Conservation (phyloP, 2,888 invertebrate genomes). For the Asteroscopus sphinx region DNA sequence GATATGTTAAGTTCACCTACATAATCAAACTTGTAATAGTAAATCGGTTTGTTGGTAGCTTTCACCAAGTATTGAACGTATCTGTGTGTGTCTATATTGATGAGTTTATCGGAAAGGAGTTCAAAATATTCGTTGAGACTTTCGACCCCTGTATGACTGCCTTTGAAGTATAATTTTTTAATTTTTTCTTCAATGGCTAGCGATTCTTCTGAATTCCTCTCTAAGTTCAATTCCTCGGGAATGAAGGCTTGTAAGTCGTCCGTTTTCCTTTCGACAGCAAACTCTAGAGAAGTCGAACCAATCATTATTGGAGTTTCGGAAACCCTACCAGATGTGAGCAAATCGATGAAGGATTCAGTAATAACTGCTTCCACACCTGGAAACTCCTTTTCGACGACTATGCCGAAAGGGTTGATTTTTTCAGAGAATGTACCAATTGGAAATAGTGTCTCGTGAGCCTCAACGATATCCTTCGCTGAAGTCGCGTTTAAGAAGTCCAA, state of each 20-base stretch:
- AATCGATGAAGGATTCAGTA: constrained; percentile 75
- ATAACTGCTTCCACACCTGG: constrained; percentile 76
- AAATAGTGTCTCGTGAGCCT: constrained; percentile 65
- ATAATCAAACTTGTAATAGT: constrained; percentile 82
- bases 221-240: constrained; percentile 74
- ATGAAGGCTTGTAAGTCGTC: constrained; percentile 78
- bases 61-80: constrained; percentile 78
- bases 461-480: constrained; percentile 77
- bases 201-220: constrained; percentile 71
- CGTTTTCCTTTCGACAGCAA: constrained; percentile 60
- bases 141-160: constrained; percentile 65
- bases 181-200: constrained; percentile 72
- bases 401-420: constrained; percentile 57
- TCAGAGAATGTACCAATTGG: constrained; percentile 51
- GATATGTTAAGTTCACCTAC: constrained; percentile 77
- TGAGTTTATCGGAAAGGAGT: constrained; percentile 72
- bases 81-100: constrained; percentile 77
- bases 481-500: constrained; percentile 78
- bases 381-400: constrained; percentile 82
- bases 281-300: constrained; percentile 75
- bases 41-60: constrained; percentile 77
- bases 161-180: constrained; percentile 77
- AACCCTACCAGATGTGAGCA: constrained; percentile 78
- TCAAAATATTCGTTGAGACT: constrained; percentile 73
- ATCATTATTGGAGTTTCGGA: constrained; percentile 81